Conservation (phyloP, 2,797 vertebrate species). For the Ceyx erithaca region DNA sequence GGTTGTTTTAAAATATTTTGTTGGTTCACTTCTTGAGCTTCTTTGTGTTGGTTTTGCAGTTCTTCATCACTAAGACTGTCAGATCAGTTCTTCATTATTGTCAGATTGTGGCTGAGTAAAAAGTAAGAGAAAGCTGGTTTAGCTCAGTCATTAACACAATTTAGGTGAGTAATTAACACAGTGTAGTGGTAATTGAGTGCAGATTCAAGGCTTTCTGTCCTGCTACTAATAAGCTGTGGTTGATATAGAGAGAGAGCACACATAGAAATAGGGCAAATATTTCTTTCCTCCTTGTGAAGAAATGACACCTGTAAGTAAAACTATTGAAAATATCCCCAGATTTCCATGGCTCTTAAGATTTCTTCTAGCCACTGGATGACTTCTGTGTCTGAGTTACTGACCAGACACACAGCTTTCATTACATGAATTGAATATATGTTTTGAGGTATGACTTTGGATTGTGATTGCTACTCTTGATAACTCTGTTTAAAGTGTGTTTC, state of each 20-base stretch:
- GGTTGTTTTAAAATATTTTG: too few relatives aligned
- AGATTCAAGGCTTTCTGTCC: not conserved
- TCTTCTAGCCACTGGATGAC: not conserved
- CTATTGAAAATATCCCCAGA: not conserved
- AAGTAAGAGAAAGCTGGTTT: not conserved
- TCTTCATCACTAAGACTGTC: not conserved
- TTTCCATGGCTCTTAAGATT: not conserved
- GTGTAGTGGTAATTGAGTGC: not conserved
- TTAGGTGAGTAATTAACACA: not conserved
- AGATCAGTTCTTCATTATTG: not conserved
- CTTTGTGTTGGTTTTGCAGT: not conserved
- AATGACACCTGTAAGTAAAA: not conserved
- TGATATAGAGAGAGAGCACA: not conserved
- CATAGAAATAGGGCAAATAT: accelerated
- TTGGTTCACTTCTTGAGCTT: not conserved
- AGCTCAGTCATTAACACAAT: not conserved
- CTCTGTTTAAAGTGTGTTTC: not conserved
- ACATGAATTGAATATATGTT: not conserved
- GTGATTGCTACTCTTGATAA: not conserved
- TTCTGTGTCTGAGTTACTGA: not conserved
- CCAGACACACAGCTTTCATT: not conserved
- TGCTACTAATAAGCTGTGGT: not conserved
- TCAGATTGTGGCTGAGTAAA: not conserved
- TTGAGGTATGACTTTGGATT: not conserved
- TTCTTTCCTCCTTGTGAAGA: not conserved